Conservation (phyloP, 2,888 invertebrate species). For the Drosophila subquinaria region DNA sequence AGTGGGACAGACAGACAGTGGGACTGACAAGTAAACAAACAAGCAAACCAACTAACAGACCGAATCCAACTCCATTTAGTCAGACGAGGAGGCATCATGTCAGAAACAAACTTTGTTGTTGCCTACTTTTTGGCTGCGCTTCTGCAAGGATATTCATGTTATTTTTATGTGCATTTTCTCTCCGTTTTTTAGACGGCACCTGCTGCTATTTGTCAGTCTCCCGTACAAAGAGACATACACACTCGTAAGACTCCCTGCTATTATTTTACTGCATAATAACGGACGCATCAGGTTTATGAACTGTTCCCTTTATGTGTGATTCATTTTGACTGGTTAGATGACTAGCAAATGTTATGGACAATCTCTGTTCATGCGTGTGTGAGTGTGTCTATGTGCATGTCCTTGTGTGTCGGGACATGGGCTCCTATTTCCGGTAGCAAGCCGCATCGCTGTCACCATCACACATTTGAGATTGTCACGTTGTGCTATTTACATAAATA, state of each 20-base stretch:
- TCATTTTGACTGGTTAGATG: conserved; percentile 27
- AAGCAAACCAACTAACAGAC: conserved; percentile 27
- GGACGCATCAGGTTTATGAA: conserved; percentile 62
- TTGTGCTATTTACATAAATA: conserved; percentile 69
- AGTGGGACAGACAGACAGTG: conserved; percentile 24
- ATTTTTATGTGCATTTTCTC: conserved; percentile 31
- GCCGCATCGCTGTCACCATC: conserved; percentile 14
- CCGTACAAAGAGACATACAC: background rate
- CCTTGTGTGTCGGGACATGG: conserved; percentile 12
- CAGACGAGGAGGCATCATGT: conserved; percentile 45
- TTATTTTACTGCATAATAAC: conserved; percentile 58
- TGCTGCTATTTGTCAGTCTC: conserved; percentile 67
- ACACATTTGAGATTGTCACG: conserved; percentile 77
- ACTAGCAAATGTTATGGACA: conserved; percentile 7
- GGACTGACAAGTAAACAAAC: conserved; percentile 8
- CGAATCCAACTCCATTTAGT: conserved; percentile 50
- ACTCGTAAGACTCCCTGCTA: conserved; percentile 14
- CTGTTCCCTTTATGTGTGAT: conserved; percentile 29
- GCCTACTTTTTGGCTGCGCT: conserved; percentile 30
- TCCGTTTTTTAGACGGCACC: conserved; percentile 53
- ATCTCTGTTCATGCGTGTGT: background rate
- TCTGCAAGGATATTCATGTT: conserved; percentile 42
- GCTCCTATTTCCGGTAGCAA: conserved; percentile 47
- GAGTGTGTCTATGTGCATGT: background rate
- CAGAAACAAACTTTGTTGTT: conserved; percentile 35